phyloP scores from a whole-genome alignment of 2,797 vertebrate species.

The Leptoclinus maculatus region DNA sequence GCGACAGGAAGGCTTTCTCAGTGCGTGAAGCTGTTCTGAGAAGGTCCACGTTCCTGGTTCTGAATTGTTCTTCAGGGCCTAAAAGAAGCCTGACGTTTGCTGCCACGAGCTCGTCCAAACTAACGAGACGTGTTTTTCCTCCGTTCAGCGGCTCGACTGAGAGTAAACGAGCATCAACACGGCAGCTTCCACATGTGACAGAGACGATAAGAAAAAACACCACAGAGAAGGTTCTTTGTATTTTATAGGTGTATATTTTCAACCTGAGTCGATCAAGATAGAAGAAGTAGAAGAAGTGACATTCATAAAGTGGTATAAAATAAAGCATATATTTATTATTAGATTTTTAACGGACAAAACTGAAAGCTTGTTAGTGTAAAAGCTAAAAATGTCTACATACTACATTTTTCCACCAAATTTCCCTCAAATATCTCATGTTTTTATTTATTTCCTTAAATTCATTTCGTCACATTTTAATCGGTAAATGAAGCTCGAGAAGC shows the following conservation, averaged over 20 bases:
- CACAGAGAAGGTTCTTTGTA: too few species aligned
- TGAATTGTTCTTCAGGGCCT: constrained; percentile 19
- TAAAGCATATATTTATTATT: neutral
- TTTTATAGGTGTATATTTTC: neutral
- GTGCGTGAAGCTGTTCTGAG: constrained; percentile 25
- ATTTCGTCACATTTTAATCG: neutral
- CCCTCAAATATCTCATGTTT: neutral
- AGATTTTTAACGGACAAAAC: neutral
- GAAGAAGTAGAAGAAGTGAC: neutral
- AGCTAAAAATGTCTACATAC: neutral
- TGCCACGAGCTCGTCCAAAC: constrained; percentile 21
- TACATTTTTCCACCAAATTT: too few species aligned
- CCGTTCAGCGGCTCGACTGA: neutral
- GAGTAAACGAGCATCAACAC: neutral
- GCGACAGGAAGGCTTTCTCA: constrained; percentile 24
- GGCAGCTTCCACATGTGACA: neutral
- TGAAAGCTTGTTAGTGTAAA: neutral
- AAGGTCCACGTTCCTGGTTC: neutral
- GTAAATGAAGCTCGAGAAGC: too few species aligned
- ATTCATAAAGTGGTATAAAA: neutral
- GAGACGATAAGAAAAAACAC: neutral
- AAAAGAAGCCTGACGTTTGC: constrained; percentile 21
- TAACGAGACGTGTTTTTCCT: constrained; percentile 14
- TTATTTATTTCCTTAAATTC: neutral
- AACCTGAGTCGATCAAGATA: neutral